These are phyloP conservation scores for Notiomystis cincta DNA, from an alignment of 2,113 vertebrate species.

Conservation along the genomic window DNA sequence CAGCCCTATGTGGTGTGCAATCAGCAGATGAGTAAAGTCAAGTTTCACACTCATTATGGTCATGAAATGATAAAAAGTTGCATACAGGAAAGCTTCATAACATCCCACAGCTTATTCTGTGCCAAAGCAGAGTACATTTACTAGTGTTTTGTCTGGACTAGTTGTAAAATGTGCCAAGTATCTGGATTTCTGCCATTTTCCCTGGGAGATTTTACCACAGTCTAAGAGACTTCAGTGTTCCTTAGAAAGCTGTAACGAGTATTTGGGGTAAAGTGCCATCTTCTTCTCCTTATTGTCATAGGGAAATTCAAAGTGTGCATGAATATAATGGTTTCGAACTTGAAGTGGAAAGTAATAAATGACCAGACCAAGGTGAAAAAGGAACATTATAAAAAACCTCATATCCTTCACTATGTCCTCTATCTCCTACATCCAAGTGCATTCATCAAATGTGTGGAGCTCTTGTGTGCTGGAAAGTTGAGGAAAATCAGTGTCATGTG, in stretches of 20 bases:
- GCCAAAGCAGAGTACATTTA: slow-evolving; percentile 45
- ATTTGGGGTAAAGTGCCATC: background rate
- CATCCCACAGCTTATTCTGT: background rate
- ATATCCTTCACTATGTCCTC: background rate
- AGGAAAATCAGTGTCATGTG: background rate
- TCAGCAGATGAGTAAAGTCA: background rate
- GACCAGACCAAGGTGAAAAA: background rate
- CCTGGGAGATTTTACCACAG: slow-evolving; percentile 42
- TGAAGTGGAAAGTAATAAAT: background rate
- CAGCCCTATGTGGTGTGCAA: background rate
- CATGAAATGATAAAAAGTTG: background rate
- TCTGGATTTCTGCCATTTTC: slow-evolving; percentile 61
- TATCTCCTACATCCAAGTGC: background rate
- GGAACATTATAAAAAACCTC: background rate
- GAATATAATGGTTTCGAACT: background rate
- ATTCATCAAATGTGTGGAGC: background rate
- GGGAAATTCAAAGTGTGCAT: background rate
- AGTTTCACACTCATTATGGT: background rate
- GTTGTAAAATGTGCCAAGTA: slow-evolving; percentile 47
- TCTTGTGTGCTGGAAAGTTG: background rate
- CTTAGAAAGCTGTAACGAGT: slow-evolving; percentile 31
- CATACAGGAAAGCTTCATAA: background rate
- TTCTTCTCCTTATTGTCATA: background rate
- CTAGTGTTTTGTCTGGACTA: slow-evolving; percentile 60
- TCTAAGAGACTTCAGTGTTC: slow-evolving; percentile 25